phyloP scores from a whole-genome alignment of 2,888 invertebrate species.

The Oligia latruncula region DNA sequence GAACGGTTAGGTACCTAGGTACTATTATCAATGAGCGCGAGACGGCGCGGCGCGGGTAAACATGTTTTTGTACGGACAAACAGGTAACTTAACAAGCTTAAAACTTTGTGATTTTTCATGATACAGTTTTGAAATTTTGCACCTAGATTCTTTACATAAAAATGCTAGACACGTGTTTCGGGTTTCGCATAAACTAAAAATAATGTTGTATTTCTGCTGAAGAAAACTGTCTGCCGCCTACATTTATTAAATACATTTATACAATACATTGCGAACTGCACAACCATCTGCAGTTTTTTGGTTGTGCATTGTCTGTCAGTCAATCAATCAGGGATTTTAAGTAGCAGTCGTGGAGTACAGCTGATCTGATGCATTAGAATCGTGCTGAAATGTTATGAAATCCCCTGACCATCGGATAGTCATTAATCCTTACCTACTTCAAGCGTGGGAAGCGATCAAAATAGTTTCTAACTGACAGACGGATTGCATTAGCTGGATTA shows the following conservation, averaged over 20 bases:
- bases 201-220: not conserved
- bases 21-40: too few species aligned
- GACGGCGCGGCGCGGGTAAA: too few species aligned
- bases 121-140: too few species aligned
- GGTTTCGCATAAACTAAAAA: too few species aligned
- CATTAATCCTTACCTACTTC: conserved; percentile 31
- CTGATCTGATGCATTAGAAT: conserved; percentile 11
- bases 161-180: too few species aligned
- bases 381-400: conserved; percentile 6
- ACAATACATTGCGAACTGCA: not conserved
- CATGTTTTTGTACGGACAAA: too few species aligned
- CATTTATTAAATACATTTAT: too few species aligned
- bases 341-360: not conserved
- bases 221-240: not conserved
- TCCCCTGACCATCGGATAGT: conserved; percentile 22
- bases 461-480: conserved; percentile 27
- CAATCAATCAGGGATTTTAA: not conserved
- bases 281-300: not conserved
- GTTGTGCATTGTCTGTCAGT: conserved; percentile 1
- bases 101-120: too few species aligned
- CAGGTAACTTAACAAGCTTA: too few species aligned
- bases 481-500: conserved; percentile 24
- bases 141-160: too few species aligned
- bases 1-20: too few species aligned
- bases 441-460: conserved; percentile 34